A percentile compares a stretch with the other conserved stretches of the same genome.
Conservation (phyloP, 2,888 invertebrate species). For the Oxyteleia sp. region DNA sequence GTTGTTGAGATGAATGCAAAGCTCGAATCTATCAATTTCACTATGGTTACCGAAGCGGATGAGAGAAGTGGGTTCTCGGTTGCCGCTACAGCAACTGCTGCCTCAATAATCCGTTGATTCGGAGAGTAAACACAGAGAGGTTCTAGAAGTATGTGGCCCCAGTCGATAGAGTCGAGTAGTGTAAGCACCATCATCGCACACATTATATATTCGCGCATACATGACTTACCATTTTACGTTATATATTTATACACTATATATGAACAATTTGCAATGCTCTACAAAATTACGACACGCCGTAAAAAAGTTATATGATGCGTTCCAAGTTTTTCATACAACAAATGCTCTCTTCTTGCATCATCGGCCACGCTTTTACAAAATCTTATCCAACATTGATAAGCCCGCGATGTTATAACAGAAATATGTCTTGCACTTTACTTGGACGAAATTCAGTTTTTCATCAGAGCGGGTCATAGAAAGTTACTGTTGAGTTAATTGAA, state of each 20-base stretch:
- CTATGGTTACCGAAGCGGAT: conserved; percentile 74
- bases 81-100: conserved; percentile 73
- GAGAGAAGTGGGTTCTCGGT: conserved; percentile 63
- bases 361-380: not conserved
- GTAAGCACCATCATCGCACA: conserved; percentile 70
- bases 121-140: conserved; percentile 83
- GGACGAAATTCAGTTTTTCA: not conserved
- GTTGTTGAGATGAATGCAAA: conserved; percentile 80
- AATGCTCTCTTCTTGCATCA: not conserved
- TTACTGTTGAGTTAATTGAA: too few relatives aligned
- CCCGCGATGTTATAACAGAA: too few relatives aligned
- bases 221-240: conserved; percentile 52
- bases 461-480: too few relatives aligned
- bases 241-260: conserved; percentile 34
- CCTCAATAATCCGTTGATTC: conserved; percentile 84
- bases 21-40: conserved; percentile 86
- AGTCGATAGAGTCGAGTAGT: conserved; percentile 62
- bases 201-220: conserved; percentile 76
- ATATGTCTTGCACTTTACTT: not conserved
- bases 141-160: conserved; percentile 76
- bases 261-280: conserved; percentile 15
- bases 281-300: conserved; percentile 32
- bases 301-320: conserved; percentile 13
- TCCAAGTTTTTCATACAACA: conserved; percentile 4
- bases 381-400: not conserved